These are phyloP conservation scores for Bambusicola thoracicus DNA, from an alignment of 2,113 vertebrate species.

Conservation along the genomic window DNA sequence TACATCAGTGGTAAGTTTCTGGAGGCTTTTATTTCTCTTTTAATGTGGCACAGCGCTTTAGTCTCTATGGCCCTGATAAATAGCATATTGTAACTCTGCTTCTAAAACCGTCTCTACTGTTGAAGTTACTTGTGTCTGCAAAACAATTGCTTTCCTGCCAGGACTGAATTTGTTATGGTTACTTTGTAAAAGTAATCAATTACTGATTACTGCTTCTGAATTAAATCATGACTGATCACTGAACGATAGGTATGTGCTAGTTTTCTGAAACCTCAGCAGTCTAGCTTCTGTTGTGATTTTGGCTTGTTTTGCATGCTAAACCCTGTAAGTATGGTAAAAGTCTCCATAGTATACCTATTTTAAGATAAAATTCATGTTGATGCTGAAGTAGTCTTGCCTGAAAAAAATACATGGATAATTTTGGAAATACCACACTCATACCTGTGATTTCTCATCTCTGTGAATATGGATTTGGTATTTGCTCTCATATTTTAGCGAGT, in stretches of 20 bases:
- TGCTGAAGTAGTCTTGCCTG: not conserved
- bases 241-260: not conserved
- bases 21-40: not conserved
- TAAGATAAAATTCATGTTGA: not conserved
- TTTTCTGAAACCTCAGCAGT: not conserved
- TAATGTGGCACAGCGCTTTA: not conserved
- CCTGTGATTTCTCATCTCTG: not conserved
- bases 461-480: not conserved
- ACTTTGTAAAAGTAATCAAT: not conserved
- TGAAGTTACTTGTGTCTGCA: not conserved
- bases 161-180: not conserved
- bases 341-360: not conserved
- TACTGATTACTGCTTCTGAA: not conserved
- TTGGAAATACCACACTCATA: not conserved
- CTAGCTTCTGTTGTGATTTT: not conserved
- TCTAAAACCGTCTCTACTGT: not conserved
- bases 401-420: not conserved
- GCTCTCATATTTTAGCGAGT: not conserved
- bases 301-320: not conserved
- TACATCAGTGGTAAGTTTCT: conserved; percentile 94
- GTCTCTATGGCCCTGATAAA: not conserved
- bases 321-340: not conserved
- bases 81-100: not conserved
- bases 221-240: not conserved
- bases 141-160: not conserved